Percentiles rank a stretch among this genome's conserved stretches.
Evolutionary conservation across 2,888 invertebrate species (phyloP).

Genomic region (Mythimna lalbum): DNA sequence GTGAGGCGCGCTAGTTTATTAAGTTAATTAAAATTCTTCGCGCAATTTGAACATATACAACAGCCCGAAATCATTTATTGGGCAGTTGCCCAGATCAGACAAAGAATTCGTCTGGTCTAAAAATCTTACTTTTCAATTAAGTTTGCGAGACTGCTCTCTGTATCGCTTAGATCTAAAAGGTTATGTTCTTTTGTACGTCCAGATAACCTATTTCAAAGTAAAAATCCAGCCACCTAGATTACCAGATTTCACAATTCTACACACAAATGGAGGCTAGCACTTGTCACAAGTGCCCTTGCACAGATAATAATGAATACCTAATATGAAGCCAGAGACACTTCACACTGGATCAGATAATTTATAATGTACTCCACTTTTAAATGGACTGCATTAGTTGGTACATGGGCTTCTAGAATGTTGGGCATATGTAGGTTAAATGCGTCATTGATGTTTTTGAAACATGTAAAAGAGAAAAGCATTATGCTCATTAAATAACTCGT

Average conservation of each 20-base stretch:
- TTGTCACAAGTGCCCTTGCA: constrained; percentile 33
- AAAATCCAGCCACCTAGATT: constrained; percentile 17
- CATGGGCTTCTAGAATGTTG: constrained; percentile 11
- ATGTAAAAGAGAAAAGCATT: background rate
- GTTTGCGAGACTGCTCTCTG: too few species aligned
- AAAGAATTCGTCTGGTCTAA: too few species aligned
- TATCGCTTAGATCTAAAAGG: too few species aligned
- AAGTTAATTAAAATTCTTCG: too few species aligned
- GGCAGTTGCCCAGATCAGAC: too few species aligned
- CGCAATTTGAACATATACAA: too few species aligned
- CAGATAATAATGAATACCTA: constrained; percentile 43
- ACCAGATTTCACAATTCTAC: constrained; percentile 35
- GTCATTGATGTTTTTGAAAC: background rate
- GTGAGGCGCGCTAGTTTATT: too few species aligned
- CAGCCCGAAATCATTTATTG: too few species aligned
- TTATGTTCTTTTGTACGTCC: background rate
- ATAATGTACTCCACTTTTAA: constrained; percentile 25
- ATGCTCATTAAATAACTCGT: too few species aligned
- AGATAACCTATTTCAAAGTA: constrained; percentile 17
- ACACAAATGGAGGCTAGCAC: constrained; percentile 37
- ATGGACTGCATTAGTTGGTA: constrained; percentile 22
- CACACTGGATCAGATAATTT: constrained; percentile 19
- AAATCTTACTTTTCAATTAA: too few species aligned
- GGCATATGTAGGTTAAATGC: background rate
- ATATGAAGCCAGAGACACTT: constrained; percentile 33